Conservation (phyloP, 2,888 invertebrate species). For the Thecocarcelia acutangulata region DNA sequence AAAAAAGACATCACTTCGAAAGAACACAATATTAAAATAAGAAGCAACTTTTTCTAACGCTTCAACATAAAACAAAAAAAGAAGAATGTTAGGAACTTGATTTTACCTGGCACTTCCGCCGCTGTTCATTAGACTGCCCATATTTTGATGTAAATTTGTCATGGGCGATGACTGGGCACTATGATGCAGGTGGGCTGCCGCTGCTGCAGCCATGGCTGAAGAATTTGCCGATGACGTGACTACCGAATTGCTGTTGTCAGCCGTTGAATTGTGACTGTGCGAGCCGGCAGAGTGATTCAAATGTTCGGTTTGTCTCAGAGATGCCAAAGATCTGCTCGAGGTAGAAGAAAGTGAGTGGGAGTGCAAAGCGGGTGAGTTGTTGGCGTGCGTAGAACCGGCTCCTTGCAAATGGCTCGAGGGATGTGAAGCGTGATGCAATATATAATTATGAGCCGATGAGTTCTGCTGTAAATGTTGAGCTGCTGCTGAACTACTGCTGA, state of each 20-base stretch:
- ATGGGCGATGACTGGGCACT: constrained; percentile 80
- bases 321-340: constrained; percentile 42
- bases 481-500: constrained; percentile 69
- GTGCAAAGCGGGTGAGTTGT: constrained; percentile 54
- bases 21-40: constrained; percentile 19
- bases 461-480: constrained; percentile 62
- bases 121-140: constrained; percentile 81
- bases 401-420: constrained; percentile 47
- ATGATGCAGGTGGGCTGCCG: constrained; percentile 79
- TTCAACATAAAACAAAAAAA: not conserved
- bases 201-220: constrained; percentile 78
- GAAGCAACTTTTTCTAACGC: not conserved
- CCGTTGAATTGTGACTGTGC: constrained; percentile 61
- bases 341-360: constrained; percentile 45
- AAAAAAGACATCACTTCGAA: constrained; percentile 80
- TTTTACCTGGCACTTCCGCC: constrained; percentile 81
- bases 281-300: constrained; percentile 52
- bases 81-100: not conserved
- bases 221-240: constrained; percentile 75
- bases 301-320: constrained; percentile 58
- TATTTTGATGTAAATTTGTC: constrained; percentile 81
- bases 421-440: constrained; percentile 62
- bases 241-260: constrained; percentile 49
- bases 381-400: constrained; percentile 51
- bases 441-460: constrained; percentile 59